Evolutionary conservation across 2,797 vertebrate species (phyloP), one percentile per base, ranked within the genome.

Genomic region (Sebastes steindachneri): DNA sequence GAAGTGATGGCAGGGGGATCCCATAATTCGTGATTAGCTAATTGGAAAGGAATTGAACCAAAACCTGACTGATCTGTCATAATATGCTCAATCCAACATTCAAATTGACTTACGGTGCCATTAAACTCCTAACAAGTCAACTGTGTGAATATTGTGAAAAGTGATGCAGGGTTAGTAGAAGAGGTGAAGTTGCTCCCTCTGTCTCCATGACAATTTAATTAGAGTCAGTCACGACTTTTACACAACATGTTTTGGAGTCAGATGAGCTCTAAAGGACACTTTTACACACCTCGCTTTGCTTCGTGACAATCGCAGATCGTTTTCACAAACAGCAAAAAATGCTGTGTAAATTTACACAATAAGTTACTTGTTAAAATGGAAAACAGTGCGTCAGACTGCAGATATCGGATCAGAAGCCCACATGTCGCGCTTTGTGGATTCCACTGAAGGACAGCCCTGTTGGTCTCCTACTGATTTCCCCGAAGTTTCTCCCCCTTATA

Each of bases 131-230:
- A 48, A 23, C 17, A 28, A 21, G 45, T 48, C 45, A 53, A 53
- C 19, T 33, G 4, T 7, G 48, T 26, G 7, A 1, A 53, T 9
- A 35, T 48, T 67, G 33, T 65, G 51, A 59, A 65, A 67, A 15
- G 19, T 21, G 21, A 68, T 21, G 12, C 29, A 75, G 23, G 53
- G 37, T 45, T 58, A 69, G 8, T 35, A 59, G 19, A 31, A 14
- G 19, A 79, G 48, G 35, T 75, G 21, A 72, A 66, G 37, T 41
- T 60, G 59, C 55, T 21, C 8, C 21, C 68, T 81, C 74, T 25
- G 75, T 91, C 84, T 84, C 70, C 84, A 80, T 90, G 79, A 83
- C 83, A 76, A 70, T 89, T 83, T 77, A 74, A 89, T 84, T 80
- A 83, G 68, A 51, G 73, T 82, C 83, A 75, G 82, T 91, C 85